These are phyloP conservation scores for Elephas maximus DNA, from an alignment of 2,113 vertebrate species.

Conservation along the genomic window DNA sequence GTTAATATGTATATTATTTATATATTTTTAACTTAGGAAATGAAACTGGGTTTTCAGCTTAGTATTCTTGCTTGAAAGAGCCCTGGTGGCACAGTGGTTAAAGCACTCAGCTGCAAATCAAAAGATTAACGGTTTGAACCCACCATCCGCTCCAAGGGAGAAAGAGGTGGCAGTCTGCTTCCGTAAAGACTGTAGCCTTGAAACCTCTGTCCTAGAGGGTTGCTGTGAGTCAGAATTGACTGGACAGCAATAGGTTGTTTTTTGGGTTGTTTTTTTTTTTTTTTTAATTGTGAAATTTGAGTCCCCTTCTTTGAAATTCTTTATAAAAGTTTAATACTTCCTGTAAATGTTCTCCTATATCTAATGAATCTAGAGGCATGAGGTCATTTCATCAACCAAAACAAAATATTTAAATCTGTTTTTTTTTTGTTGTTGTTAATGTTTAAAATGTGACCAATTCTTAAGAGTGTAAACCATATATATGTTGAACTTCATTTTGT, in stretches of 20 bases:
- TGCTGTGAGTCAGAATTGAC: too few species aligned
- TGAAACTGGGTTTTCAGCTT: constrained; percentile 47
- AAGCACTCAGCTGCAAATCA: too few species aligned
- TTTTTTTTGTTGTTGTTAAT: constrained; percentile 42
- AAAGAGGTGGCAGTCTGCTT: too few species aligned
- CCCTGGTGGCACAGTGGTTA: too few species aligned
- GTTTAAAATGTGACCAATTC: constrained; percentile 54
- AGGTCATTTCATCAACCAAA: constrained; percentile 32
- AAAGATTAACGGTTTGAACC: too few species aligned
- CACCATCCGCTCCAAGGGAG: too few species aligned
- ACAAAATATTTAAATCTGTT: constrained; percentile 42
- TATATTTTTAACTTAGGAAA: neutral
- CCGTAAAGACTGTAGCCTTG: too few species aligned
- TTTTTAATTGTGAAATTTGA: constrained; percentile 7
- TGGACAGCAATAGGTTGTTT: too few species aligned
- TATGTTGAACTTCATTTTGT: constrained; percentile 46
- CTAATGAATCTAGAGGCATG: constrained; percentile 31
- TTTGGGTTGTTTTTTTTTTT: too few species aligned
- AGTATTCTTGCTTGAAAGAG: neutral
- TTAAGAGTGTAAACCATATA: constrained; percentile 15
- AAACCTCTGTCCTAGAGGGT: too few species aligned
- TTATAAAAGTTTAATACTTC: neutral
- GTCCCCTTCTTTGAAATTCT: neutral
- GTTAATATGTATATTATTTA: neutral
- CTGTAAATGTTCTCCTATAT: neutral